Evolutionary conservation across 1,140 invertebrate genomes (phyloP), one percentile per base, ranked within the genome.

Genomic region (Magallana gigas): DNA sequence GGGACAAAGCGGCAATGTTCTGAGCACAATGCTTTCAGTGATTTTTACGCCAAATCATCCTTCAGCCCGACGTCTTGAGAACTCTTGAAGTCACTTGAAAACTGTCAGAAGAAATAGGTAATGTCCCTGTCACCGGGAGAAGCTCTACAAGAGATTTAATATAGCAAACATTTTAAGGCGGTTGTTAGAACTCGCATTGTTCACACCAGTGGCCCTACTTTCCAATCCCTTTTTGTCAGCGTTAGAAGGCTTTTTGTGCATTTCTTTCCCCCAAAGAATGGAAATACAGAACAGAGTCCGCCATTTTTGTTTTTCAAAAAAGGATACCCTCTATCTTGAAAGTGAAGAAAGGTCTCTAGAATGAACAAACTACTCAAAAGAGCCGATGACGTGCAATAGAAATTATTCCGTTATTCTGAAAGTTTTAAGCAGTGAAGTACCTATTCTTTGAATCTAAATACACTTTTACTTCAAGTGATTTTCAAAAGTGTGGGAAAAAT

Each of bases 31-130:
- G 29, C 68, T 11, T 29, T 29, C 36, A 76, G 68, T 76, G 68
- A 76, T 76, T 76, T 76, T 76, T 76, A 18, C 68, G 68, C 68
- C 68, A 76, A 76, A 76, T 76, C 68, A 76, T 76, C 68, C 68
- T 76, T 76, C 23, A 76, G 68, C 14, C 36, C 23, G 68, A 76
- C 23, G 36, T 76, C 68, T 29, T 23, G 68, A 76, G 68, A 76
- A 76, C 68, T 29, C 68, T 76, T 76, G 14, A 76, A 76, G 36
- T 18, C 68, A 76, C 68, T 76, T 76, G 68, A 76, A 76, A 76
- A 9, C 36, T 76, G 36, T 76, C 68, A 76, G 68, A 76, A 76
- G 68, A 76, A 36, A 76, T 76, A 76, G 36, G 68, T 76, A 76
- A 29, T 29, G 68, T 9, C 36, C 68, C 23, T 76, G 68, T 29